Conservation (phyloP, 2,797 vertebrate species). For the Rhynchotus rufescens region DNA sequence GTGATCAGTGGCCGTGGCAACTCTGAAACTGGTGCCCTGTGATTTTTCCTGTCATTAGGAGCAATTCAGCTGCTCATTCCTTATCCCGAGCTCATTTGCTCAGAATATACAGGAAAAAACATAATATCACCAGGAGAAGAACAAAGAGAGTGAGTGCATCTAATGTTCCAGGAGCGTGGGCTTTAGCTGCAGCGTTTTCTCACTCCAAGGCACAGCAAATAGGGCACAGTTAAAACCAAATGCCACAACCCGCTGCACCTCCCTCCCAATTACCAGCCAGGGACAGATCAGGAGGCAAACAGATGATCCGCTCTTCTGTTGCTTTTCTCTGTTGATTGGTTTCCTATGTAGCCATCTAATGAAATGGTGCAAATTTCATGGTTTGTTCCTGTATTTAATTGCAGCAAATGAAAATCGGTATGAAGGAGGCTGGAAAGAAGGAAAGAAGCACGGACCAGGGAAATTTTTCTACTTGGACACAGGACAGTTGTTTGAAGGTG, state of each 20-base stretch:
- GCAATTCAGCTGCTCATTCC: neutral
- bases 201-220: neutral
- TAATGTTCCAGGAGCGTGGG: neutral
- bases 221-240: fast-evolving
- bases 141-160: neutral
- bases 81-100: neutral
- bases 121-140: neutral
- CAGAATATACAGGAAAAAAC: neutral
- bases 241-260: fast-evolving
- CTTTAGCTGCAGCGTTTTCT: neutral
- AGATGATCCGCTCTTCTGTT: neutral
- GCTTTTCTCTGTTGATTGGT: neutral
- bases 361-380: neutral
- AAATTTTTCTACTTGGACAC: constrained; percentile 85
- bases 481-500: constrained; percentile 89
- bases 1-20: neutral
- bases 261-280: neutral
- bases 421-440: constrained; percentile 88
- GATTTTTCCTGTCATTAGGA: neutral
- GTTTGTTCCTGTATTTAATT: neutral
- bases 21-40: neutral
- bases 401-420: constrained; percentile 88
- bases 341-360: neutral
- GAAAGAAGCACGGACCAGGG: constrained; percentile 87
- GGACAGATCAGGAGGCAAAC: neutral